Base-by-base conservation (phyloP, 1,140 invertebrate genomes). In the Eupristina koningsbergeri region DNA sequence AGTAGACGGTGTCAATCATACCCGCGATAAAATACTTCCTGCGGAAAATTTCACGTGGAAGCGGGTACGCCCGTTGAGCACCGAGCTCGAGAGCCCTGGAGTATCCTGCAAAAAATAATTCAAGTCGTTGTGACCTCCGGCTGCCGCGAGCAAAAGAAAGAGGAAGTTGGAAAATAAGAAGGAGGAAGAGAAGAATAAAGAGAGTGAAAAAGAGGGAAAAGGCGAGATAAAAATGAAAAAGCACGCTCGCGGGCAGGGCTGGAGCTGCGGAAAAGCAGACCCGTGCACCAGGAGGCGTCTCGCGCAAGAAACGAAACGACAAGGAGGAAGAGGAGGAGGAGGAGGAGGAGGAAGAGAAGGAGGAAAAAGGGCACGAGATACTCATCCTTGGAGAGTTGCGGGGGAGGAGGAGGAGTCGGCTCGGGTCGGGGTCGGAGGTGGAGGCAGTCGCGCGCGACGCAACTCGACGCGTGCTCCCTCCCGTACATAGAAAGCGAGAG, bases 71-170 rank as follows among this genome's bases (percentile, higher is more conserved):
- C 36, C n/a, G 67, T 41, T 41, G 22, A 53, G 31, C 45, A 50
- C 17, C 45, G 45, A 19, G n/a, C n/a, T n/a, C n/a, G 45, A 15
- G 5, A 47, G 13, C 3, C 3, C 73, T 22, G 29, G 80, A 63
- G 80, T 76, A 31, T 81, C 80, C 69, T 41, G 77, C 41, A 80
- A 67, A 39, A 78, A 47, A 85, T 79, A 86, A 74, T 74, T 63
- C 31, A 63, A 71, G 36, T 36, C 22, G 1, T 41, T 41, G 67
- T 41, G 67, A 71, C 67, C 67, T 41, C 17, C 36, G 64, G 7
- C 22, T 58, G 53, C 5, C 22, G 26, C 15, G 34, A 22, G 64
- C 13, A 17, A 29, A n/a, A n/a, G n/a, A n/a, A n/a, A n/a, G n/a
- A n/a, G n/a, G n/a, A n/a, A n/a, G n/a, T n/a, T 19, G 47, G 29